Conservation (phyloP, 2,888 invertebrate genomes). For the Euzophera pinguis region DNA sequence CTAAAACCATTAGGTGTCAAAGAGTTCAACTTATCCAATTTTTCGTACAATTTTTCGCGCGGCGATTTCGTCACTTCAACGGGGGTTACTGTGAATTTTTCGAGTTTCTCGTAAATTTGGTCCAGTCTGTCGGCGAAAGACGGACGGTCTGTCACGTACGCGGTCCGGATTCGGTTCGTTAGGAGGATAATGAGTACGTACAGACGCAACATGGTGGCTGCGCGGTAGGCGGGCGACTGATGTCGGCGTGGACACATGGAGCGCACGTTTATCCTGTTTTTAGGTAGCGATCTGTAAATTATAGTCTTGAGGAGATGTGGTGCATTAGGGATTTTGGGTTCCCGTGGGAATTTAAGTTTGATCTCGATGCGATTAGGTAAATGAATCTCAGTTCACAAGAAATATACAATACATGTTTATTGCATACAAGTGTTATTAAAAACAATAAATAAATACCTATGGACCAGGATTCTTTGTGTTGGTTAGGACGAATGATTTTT, state of each 20-base stretch:
- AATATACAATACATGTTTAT: too few relatives aligned
- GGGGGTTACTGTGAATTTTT: conserved; percentile 45
- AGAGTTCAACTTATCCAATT: conserved; percentile 55
- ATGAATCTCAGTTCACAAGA: too few relatives aligned
- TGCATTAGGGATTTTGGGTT: not conserved
- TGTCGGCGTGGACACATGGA: conserved; percentile 31
- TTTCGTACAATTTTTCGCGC: conserved; percentile 46
- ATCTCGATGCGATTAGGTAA: too few relatives aligned
- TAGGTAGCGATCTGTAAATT: conserved; percentile 8
- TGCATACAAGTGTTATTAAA: too few relatives aligned
- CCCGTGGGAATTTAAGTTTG: too few relatives aligned
- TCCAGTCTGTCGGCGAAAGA: conserved; percentile 52
- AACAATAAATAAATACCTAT: too few relatives aligned
- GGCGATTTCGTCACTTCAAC: conserved; percentile 27
- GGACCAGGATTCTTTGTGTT: too few relatives aligned
- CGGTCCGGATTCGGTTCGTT: conserved; percentile 44
- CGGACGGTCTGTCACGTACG: conserved; percentile 54
- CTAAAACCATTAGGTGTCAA: conserved; percentile 40
- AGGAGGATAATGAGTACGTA: conserved; percentile 45
- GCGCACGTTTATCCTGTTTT: conserved; percentile 28
- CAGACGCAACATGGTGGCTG: conserved; percentile 54
- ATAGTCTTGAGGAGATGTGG: not conserved
- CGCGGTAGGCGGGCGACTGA: conserved; percentile 48
- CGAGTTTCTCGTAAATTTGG: conserved; percentile 56
- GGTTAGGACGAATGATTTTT: too few relatives aligned